Conservation (phyloP, 2,113 vertebrate species). For the Brachirus orientalis region DNA sequence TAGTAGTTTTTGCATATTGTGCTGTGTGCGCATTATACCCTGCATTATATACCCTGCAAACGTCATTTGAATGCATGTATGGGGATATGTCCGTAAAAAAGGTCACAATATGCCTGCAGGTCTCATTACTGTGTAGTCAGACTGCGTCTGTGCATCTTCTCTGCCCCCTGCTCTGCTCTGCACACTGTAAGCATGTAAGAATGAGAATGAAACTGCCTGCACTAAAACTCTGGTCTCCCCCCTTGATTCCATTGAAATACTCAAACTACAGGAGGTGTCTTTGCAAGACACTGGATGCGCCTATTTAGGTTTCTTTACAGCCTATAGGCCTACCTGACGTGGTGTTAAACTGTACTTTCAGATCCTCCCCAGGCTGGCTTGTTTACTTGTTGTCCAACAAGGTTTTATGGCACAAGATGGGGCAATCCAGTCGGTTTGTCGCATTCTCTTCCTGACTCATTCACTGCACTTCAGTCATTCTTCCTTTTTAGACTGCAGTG, state of each 20-base stretch:
- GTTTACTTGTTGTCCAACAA: slow-evolving; percentile 71
- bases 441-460: slow-evolving; percentile 38
- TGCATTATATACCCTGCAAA: too few relatives aligned
- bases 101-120: too few relatives aligned
- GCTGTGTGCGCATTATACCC: too few relatives aligned
- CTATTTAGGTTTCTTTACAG: slow-evolving; percentile 64
- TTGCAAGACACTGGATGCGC: slow-evolving; percentile 49
- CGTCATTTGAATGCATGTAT: too few relatives aligned
- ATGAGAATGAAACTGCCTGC: slow-evolving; percentile 50
- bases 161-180: too few relatives aligned
- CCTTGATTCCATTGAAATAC: slow-evolving; percentile 45
- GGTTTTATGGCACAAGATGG: slow-evolving; percentile 61
- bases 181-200: background rate
- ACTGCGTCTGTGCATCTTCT: too few relatives aligned
- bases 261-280: slow-evolving; percentile 64
- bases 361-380: slow-evolving; percentile 55
- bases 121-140: too few relatives aligned
- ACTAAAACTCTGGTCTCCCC: slow-evolving; percentile 47
- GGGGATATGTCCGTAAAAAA: too few relatives aligned
- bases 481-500: background rate
- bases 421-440: slow-evolving; percentile 32
- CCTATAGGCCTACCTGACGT: slow-evolving; percentile 64
- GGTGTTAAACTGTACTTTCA: slow-evolving; percentile 60
- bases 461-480: background rate
- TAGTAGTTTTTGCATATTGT: too few relatives aligned